phyloP scores from a whole-genome alignment of 35 echinoderm and acorn worm species.

The Strongylocentrotus purpuratus region DNA sequence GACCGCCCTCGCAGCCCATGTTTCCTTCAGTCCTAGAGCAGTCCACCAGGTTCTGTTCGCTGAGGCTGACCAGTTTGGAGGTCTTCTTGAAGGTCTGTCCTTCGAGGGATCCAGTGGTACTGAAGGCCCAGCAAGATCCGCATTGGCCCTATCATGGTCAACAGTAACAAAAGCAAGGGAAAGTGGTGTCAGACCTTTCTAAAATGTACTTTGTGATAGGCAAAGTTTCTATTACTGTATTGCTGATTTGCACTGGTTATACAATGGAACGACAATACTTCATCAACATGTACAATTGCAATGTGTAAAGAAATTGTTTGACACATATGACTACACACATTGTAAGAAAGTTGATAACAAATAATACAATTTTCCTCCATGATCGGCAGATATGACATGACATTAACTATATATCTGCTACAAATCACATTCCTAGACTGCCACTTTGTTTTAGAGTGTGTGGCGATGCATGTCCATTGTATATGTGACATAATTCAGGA shows the following conservation, averaged over 20 bases:
- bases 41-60: conserved; percentile 85
- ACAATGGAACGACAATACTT: not conserved
- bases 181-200: not conserved
- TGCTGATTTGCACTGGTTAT: not conserved
- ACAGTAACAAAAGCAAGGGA: not conserved
- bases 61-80: conserved; percentile 58
- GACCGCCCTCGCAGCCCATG: conserved; percentile 73
- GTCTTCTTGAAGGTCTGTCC: conserved; percentile 75
- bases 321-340: no score
- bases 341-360: no score
- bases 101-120: conserved; percentile 83
- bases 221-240: not conserved
- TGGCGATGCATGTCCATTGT: no score
- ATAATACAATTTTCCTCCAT: no score
- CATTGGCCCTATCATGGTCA: conserved; percentile 63
- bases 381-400: no score
- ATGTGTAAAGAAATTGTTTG: no score
- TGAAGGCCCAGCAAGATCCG: conserved; percentile 90
- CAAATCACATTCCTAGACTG: no score
- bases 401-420: no score
- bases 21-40: conserved; percentile 71
- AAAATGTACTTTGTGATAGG: not conserved
- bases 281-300: no score
- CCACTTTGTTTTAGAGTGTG: no score
- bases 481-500: no score